These are phyloP conservation scores for Cynoglossus semilaevis DNA, from an alignment of 2,113 vertebrate species.

Conservation along the genomic window DNA sequence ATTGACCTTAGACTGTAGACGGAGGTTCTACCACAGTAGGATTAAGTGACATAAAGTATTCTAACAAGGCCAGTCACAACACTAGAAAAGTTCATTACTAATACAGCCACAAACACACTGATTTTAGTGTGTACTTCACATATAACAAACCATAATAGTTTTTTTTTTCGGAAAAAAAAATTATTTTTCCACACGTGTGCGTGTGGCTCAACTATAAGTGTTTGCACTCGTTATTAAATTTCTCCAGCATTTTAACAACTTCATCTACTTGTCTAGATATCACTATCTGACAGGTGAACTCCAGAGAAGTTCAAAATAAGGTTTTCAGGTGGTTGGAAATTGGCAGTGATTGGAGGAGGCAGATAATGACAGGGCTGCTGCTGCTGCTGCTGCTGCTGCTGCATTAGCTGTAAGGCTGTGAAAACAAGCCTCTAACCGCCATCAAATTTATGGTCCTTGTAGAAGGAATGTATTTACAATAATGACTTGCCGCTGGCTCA, in stretches of 20 bases:
- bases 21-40: too few relatives aligned
- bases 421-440: slow-evolving; percentile 13
- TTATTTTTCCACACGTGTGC: too few relatives aligned
- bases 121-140: too few relatives aligned
- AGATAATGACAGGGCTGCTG: slow-evolving; percentile 17
- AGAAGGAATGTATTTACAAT: slow-evolving; percentile 35
- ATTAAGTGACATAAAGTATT: too few relatives aligned
- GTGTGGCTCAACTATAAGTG: too few relatives aligned
- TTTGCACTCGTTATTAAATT: too few relatives aligned
- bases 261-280: not conserved
- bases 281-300: not conserved
- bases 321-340: slow-evolving; percentile 5
- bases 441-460: slow-evolving; percentile 26
- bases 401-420: slow-evolving; percentile 8
- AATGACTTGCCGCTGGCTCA: not conserved
- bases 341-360: slow-evolving; percentile 8
- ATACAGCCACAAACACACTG: too few relatives aligned
- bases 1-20: too few relatives aligned
- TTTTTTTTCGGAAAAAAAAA: too few relatives aligned
- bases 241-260: not conserved
- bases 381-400: slow-evolving; percentile 9
- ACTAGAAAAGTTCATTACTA: too few relatives aligned
- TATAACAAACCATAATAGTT: too few relatives aligned
- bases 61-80: too few relatives aligned
- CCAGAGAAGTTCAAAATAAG: not conserved